Evolutionary conservation across 30 jellyfish, hydroid and myxozoan genomes (phyloP), one percentile per base, ranked within the genome.

Genomic region (Hydra vulgaris): DNA sequence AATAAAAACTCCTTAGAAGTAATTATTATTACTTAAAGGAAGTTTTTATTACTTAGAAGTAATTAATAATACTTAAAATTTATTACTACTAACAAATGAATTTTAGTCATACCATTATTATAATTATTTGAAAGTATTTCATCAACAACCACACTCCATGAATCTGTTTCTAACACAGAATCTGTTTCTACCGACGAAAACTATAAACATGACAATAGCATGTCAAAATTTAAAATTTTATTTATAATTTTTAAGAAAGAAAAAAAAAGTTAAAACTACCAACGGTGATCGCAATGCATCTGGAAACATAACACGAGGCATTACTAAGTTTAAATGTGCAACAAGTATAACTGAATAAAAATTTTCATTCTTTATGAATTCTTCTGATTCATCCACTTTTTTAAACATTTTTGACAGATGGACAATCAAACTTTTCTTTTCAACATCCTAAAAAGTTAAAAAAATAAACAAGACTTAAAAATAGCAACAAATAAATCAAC

Each of bases 291-390:
- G 72, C 17, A 75, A 75, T 17, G 72, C 72, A 1, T 20, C 0
- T 75, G 83, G 71, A 75, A 40, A 40, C 61, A 40, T 3, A 40
- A 40, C 61, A 40, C 61, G 61, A 40, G 61, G 61, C 61, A 40
- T 3, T 40, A 40, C 61, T 40, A 12, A 40, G 61, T 40, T 40
- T 12, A 40, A 40, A 40, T 40, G 61, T 12, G 61, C 61, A 5
- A 40, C 61, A 40, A 40, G 61, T 40, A 40, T 40, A 12, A 40
- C 61, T 3, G 61, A 40, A 40, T 40, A 40, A 40, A 40, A 3
- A 3, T 40, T 40, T 40, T 40, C 8, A 40, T 40, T 5, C 17
- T 53, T 71, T 0, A 20, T 17, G 20, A 71, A 15, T 5, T 15
- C 27, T 71, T 71, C 79, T 12, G 20, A 12, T 12, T 71, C 26